phyloP scores from a whole-genome alignment of 2,888 invertebrate genomes.

The Desoria tigrina region DNA sequence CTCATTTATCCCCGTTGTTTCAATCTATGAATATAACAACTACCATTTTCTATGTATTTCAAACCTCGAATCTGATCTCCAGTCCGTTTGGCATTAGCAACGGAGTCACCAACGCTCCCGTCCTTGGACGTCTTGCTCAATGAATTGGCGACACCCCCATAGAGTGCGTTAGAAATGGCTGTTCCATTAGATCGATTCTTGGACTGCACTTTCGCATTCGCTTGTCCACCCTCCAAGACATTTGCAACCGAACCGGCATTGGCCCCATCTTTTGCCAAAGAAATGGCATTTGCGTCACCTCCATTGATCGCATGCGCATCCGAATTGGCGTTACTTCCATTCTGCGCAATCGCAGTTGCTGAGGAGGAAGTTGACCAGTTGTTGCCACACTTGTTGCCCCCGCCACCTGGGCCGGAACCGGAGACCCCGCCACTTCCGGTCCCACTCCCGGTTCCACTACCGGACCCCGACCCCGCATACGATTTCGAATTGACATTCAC shows the following conservation, averaged over 20 bases:
- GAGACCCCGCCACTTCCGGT: neutral
- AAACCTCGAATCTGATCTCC: neutral
- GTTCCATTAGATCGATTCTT: neutral
- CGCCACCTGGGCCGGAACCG: neutral
- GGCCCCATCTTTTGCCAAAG: constrained; percentile 4
- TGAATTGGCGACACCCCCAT: neutral
- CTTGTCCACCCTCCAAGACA: neutral
- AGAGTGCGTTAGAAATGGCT: neutral
- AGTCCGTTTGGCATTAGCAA: neutral
- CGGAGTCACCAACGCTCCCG: neutral
- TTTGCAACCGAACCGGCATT: neutral
- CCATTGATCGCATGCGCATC: constrained; percentile 2
- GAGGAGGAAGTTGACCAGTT: constrained; percentile 9
- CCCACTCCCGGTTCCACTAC: too few relatives aligned
- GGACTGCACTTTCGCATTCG: neutral
- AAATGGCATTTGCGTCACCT: neutral
- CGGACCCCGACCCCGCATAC: neutral
- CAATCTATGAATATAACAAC: too few relatives aligned
- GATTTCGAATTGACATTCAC: neutral
- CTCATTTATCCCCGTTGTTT: too few relatives aligned
- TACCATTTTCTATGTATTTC: too few relatives aligned
- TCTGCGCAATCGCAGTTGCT: constrained; percentile 16
- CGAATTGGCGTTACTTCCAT: constrained; percentile 2
- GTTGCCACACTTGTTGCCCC: neutral
- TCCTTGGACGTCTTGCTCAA: neutral